These are phyloP conservation scores for Andricus grossulariae DNA, from an alignment of 1,140 invertebrate genomes.

Conservation along the genomic window DNA sequence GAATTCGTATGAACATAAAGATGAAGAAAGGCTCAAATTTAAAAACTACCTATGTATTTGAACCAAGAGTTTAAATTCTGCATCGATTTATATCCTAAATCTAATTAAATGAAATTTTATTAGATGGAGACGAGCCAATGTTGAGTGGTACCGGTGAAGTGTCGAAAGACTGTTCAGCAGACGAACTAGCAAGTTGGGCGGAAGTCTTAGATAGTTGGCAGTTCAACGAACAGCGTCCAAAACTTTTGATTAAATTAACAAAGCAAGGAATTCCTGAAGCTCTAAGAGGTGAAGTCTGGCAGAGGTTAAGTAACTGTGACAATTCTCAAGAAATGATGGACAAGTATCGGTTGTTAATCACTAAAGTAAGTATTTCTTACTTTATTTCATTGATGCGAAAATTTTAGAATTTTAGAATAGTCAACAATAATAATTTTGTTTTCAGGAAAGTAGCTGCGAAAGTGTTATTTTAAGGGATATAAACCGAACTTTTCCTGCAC, in stretches of 20 bases:
- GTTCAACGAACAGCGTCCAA: slow-evolving; percentile 85
- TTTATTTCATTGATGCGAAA: slow-evolving; percentile 34
- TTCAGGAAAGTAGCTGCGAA: slow-evolving; percentile 91
- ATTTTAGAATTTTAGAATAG: slow-evolving; percentile 22
- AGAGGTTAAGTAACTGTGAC: slow-evolving; percentile 91
- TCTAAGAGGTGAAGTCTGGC: slow-evolving; percentile 97
- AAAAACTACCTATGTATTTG: too few relatives aligned
- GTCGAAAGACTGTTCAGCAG: slow-evolving; percentile 95
- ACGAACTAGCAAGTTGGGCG: slow-evolving; percentile 93
- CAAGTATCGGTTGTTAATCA: slow-evolving; percentile 92
- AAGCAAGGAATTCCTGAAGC: slow-evolving; percentile 96
- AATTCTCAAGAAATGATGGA: slow-evolving; percentile 92
- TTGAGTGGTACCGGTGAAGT: slow-evolving; percentile 97
- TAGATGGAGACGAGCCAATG: slow-evolving; percentile 95
- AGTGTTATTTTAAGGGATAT: slow-evolving; percentile 97
- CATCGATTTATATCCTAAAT: background rate
- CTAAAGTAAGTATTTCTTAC: slow-evolving; percentile 81
- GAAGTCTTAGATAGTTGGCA: slow-evolving; percentile 92
- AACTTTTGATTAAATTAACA: slow-evolving; percentile 86
- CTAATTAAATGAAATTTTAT: slow-evolving; percentile 43
- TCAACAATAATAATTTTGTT: slow-evolving; percentile 40
- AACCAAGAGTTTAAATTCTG: background rate
- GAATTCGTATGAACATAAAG: too few relatives aligned
- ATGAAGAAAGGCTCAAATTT: too few relatives aligned
- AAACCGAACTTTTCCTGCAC: slow-evolving; percentile 98